phyloP scores from a whole-genome alignment of 35 echinoderm and acorn worm species.

The Holothuria glaberrima region DNA sequence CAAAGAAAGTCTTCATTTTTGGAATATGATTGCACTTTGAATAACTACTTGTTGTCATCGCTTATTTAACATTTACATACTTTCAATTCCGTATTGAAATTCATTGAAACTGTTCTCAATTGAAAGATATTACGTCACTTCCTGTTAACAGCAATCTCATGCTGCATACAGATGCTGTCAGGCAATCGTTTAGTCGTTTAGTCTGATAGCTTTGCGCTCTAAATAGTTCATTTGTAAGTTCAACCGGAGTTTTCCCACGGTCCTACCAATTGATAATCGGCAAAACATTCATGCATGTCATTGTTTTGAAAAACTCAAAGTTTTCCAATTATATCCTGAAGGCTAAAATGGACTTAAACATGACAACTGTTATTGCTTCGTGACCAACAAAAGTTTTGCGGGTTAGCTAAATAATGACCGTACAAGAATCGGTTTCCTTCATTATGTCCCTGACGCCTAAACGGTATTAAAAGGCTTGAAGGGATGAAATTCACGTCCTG shows the following conservation, averaged over 20 bases:
- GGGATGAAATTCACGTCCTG: not conserved
- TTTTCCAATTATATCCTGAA: no score
- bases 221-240: slow-evolving; percentile 34
- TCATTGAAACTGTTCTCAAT: not conserved
- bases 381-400: no score
- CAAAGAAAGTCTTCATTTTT: no score
- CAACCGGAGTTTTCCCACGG: slow-evolving; percentile 2
- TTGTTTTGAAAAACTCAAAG: not conserved
- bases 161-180: not conserved
- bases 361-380: no score
- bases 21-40: slow-evolving; percentile 29
- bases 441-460: slow-evolving; percentile 4
- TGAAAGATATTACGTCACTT: slow-evolving; percentile 10
- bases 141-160: not conserved
- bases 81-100: slow-evolving; percentile 18
- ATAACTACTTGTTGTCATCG: not conserved
- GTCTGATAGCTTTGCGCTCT: not conserved
- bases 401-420: no score
- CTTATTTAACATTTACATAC: slow-evolving; percentile 4
- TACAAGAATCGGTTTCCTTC: no score
- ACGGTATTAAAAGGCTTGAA: slow-evolving; percentile 17
- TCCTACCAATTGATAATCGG: not conserved
- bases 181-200: not conserved
- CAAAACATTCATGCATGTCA: slow-evolving; percentile 13
- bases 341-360: no score